Conservation (phyloP, 2,113 vertebrate genomes). For the Bos indicus region DNA sequence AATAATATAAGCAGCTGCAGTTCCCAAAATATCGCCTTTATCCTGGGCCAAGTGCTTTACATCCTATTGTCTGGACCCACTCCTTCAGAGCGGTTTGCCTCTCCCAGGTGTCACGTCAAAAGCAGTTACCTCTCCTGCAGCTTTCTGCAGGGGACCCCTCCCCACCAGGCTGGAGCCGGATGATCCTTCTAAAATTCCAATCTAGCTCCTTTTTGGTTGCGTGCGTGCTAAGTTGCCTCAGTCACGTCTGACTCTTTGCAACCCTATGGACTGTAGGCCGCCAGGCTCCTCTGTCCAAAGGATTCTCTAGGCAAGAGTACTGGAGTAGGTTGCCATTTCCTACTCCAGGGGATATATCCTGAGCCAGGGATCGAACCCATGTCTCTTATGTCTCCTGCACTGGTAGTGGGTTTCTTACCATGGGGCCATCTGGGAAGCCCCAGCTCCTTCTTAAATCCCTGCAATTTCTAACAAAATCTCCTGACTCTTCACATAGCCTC, state of each 20-base stretch:
- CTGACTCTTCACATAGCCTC: neutral
- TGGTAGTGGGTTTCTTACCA: neutral
- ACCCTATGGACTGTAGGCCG: neutral
- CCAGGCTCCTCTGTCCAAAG: neutral
- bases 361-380: neutral
- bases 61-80: neutral
- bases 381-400: neutral
- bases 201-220: neutral
- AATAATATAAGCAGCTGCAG: conserved; percentile 31
- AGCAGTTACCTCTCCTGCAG: neutral
- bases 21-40: conserved; percentile 25
- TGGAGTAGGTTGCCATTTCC: neutral
- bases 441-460: neutral
- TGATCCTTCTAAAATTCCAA: neutral
- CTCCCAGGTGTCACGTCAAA: neutral
- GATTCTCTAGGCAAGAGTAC: neutral
- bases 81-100: neutral
- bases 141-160: neutral
- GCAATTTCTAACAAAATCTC: neutral
- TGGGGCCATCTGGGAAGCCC: neutral
- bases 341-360: neutral
- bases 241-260: neutral
- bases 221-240: neutral
- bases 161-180: neutral
- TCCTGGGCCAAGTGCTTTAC: neutral